phyloP scores from a whole-genome alignment of 2,888 invertebrate species.

The Mesorhabditis sp. region DNA sequence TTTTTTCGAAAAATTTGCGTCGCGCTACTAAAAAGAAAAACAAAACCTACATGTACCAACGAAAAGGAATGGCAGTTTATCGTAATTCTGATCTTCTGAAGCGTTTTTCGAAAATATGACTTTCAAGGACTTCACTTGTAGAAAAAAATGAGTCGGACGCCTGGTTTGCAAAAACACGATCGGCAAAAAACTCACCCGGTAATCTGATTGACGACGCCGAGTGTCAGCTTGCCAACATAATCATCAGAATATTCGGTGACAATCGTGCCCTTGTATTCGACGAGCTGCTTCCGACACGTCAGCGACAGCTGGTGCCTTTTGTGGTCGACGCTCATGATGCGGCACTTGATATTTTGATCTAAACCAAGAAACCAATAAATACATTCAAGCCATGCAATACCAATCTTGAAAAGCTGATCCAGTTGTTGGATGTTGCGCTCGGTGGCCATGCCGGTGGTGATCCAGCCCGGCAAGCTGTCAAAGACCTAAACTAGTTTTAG shows the following conservation, averaged over 20 bases:
- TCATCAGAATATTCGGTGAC: slow-evolving; percentile 17
- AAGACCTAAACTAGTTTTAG: slow-evolving; percentile 14
- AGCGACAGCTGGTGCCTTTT: slow-evolving; percentile 32
- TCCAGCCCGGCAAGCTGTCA: slow-evolving; percentile 34
- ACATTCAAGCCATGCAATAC: slow-evolving; percentile 13
- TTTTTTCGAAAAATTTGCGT: too few species aligned
- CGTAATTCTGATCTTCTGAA: too few species aligned
- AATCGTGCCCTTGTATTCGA: slow-evolving; percentile 19
- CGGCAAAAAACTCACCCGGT: background rate
- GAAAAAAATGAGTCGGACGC: background rate
- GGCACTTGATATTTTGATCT: slow-evolving; percentile 32
- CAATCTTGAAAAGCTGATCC: slow-evolving; percentile 24
- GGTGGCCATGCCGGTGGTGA: slow-evolving; percentile 29
- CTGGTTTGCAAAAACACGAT: background rate
- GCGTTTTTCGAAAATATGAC: too few species aligned
- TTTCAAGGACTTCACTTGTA: background rate
- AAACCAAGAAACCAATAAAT: background rate
- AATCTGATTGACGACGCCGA: slow-evolving; percentile 31
- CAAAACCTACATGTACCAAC: too few species aligned
- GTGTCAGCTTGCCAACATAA: slow-evolving; percentile 21
- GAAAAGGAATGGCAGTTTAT: too few species aligned
- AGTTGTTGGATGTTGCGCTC: slow-evolving; percentile 28
- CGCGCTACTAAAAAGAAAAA: too few species aligned
- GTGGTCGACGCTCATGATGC: slow-evolving; percentile 36
- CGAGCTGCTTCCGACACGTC: slow-evolving; percentile 31